Conservation (phyloP, 2,113 vertebrate genomes). For the Pygoscelis antarcticus region DNA sequence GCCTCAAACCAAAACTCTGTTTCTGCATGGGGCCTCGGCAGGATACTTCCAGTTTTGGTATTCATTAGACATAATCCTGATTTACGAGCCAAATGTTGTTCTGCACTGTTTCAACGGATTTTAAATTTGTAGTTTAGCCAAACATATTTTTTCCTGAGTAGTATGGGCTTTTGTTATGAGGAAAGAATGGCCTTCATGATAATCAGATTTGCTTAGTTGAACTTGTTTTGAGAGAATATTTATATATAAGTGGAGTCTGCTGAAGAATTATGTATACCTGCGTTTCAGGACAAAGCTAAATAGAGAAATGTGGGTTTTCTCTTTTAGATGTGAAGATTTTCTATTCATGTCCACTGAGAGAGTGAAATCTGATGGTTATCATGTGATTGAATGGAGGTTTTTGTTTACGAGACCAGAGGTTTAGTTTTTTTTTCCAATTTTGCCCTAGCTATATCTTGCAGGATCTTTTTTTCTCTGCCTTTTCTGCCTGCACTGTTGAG, state of each 20-base stretch:
- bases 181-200: background rate
- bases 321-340: background rate
- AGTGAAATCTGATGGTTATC: background rate
- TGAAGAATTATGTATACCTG: background rate
- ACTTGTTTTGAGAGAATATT: background rate
- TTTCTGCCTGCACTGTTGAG: background rate
- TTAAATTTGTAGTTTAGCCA: constrained; percentile 30
- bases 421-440: background rate
- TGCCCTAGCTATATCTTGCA: background rate
- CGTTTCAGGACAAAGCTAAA: background rate
- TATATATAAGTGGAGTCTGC: background rate
- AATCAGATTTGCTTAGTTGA: background rate
- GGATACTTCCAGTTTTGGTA: constrained; percentile 44
- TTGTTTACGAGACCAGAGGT: background rate
- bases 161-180: background rate
- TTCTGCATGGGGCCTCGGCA: constrained; percentile 20
- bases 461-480: background rate
- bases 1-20: background rate
- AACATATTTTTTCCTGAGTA: background rate
- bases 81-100: constrained; percentile 41
- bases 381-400: background rate
- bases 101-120: constrained; percentile 21
- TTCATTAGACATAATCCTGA: constrained; percentile 10
- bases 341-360: background rate
- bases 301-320: background rate